phyloP scores from a whole-genome alignment of 2,113 vertebrate species.

The Oncorhynchus kisutch region DNA sequence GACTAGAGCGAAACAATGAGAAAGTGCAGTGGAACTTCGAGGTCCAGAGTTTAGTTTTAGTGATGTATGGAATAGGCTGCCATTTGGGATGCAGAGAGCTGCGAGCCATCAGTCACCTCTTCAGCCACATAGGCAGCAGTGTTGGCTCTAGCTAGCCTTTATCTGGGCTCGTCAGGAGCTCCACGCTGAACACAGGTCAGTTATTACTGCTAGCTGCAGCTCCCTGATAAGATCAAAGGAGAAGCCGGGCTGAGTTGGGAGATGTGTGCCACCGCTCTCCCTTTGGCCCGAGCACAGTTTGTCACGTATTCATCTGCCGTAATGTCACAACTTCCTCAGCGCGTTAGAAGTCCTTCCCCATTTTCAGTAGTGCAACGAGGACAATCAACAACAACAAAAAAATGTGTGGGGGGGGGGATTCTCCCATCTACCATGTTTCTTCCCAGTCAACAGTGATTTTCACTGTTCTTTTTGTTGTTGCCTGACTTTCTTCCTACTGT shows the following conservation, averaged over 20 bases:
- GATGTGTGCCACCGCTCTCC: conserved; percentile 52
- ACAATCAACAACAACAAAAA: neutral
- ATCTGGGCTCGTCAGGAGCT: conserved; percentile 54
- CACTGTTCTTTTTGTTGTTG: conserved; percentile 15
- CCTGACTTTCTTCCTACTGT: conserved; percentile 15
- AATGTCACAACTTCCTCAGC: conserved; percentile 19
- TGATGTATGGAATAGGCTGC: neutral
- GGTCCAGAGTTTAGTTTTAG: neutral
- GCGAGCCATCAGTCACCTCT: neutral
- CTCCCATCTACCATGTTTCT: conserved; percentile 15
- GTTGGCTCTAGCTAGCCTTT: conserved; percentile 27
- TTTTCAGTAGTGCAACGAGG: conserved; percentile 18
- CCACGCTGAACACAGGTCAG: conserved; percentile 29
- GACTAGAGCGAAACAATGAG: too few relatives aligned
- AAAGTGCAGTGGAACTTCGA: too few relatives aligned
- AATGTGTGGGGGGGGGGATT: neutral
- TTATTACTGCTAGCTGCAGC: conserved; percentile 50
- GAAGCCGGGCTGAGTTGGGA: conserved; percentile 27
- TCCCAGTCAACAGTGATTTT: conserved; percentile 4
- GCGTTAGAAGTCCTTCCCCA: conserved; percentile 34
- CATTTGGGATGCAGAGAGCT: neutral
- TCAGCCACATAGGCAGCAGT: neutral
- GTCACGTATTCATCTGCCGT: conserved; percentile 56
- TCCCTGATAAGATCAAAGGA: conserved; percentile 64
- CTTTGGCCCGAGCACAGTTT: conserved; percentile 48